Evolutionary conservation across 2,113 vertebrate genomes (phyloP).

Genomic region (Scortum barcoo): DNA sequence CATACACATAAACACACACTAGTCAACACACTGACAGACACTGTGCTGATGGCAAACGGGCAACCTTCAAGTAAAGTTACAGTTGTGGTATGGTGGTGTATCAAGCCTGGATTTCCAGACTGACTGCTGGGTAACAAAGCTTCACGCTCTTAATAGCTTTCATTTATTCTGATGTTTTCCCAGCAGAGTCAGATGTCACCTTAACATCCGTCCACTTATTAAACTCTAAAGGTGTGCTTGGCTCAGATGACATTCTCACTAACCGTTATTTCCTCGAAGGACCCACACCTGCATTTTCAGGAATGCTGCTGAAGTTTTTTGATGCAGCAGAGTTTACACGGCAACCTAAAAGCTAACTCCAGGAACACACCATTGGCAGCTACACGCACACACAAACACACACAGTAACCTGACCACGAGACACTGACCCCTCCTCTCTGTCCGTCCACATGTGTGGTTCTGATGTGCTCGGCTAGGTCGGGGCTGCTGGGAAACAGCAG

Average conservation of each 20-base stretch:
- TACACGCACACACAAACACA: not conserved
- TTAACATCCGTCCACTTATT: not conserved
- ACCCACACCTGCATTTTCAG: not conserved
- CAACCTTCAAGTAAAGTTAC: too few relatives aligned
- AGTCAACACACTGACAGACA: not conserved
- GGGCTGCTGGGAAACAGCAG: conserved; percentile 94
- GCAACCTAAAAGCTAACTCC: not conserved
- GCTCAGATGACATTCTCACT: not conserved
- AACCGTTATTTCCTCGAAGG: not conserved
- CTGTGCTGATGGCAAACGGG: not conserved
- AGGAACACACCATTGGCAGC: not conserved
- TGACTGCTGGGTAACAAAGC: too few relatives aligned
- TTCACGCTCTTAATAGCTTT: too few relatives aligned
- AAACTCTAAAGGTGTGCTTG: not conserved
- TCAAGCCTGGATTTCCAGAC: too few relatives aligned
- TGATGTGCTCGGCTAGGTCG: conserved; percentile 97
- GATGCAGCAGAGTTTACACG: not conserved
- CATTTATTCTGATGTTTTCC: not conserved
- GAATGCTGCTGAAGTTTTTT: not conserved
- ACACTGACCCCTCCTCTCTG: conserved; percentile 94
- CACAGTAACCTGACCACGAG: not conserved
- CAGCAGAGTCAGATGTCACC: not conserved
- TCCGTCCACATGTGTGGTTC: conserved; percentile 93
- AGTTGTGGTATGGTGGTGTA: too few relatives aligned
- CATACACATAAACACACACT: not conserved